Conservation (phyloP, 2,888 invertebrate species). For the Sacculina carcini region DNA sequence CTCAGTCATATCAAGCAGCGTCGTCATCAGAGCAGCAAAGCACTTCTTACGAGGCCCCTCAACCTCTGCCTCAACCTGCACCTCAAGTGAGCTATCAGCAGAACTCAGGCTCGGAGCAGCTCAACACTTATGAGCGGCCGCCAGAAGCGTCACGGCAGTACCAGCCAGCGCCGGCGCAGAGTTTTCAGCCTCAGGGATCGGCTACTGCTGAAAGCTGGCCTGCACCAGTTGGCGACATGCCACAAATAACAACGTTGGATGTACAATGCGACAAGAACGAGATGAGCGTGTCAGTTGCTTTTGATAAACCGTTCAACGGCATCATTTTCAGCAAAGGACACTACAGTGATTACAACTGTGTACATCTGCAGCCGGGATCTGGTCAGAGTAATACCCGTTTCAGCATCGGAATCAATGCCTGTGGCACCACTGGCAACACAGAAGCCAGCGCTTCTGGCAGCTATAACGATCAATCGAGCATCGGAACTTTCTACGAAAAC, state of each 20-base stretch:
- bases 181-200: not conserved
- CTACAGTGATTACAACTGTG: conserved; percentile 73
- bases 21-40: too few species aligned
- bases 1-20: not conserved
- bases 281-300: conserved; percentile 80
- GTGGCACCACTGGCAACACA: conserved; percentile 72
- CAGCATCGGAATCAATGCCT: conserved; percentile 68
- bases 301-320: conserved; percentile 83
- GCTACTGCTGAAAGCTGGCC: conserved; percentile 43
- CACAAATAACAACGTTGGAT: conserved; percentile 74
- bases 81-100: conserved; percentile 7
- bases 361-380: conserved; percentile 63
- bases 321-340: conserved; percentile 84
- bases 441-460: conserved; percentile 61
- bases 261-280: conserved; percentile 81
- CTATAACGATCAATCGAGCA: conserved; percentile 60
- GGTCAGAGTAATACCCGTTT: conserved; percentile 65
- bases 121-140: not conserved
- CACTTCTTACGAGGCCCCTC: conserved; percentile 4
- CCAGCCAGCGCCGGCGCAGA: not conserved
- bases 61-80: conserved; percentile 1
- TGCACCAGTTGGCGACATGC: conserved; percentile 61
- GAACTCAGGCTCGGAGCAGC: not conserved
- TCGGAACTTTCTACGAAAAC: conserved; percentile 77
- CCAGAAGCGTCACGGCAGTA: not conserved